These are phyloP conservation scores for Crotalus horridus DNA, from an alignment of 2,113 vertebrate genomes.

Conservation along the genomic window DNA sequence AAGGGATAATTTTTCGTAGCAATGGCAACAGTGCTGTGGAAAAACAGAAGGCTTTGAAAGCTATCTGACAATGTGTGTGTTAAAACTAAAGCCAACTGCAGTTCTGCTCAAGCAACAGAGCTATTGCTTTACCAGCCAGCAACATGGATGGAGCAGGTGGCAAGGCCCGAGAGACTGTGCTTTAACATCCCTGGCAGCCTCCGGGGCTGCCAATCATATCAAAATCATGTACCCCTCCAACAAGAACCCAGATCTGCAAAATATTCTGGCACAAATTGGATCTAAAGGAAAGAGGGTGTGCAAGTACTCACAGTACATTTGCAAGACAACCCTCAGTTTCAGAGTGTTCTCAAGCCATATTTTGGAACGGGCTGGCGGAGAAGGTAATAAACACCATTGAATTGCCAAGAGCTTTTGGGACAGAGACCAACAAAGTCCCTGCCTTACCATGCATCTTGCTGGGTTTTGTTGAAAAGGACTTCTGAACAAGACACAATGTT, in stretches of 20 bases:
- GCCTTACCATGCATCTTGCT: neutral
- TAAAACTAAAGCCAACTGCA: neutral
- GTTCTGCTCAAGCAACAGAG: neutral
- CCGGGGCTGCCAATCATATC: neutral
- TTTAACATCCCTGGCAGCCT: neutral
- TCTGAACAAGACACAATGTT: neutral
- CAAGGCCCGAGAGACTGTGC: neutral
- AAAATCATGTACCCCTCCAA: neutral
- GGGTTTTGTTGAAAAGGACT: neutral
- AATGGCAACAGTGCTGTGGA: neutral
- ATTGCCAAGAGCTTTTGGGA: neutral
- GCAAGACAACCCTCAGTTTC: constrained; percentile 15
- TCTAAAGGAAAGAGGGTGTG: neutral
- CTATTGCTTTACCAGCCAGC: neutral
- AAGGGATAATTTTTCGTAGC: neutral
- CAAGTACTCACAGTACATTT: constrained; percentile 21
- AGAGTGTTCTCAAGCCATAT: constrained; percentile 48
- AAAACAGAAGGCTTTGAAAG: neutral
- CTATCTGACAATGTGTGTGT: neutral
- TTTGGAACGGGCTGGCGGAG: neutral
- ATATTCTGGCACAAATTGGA: neutral
- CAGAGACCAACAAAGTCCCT: neutral
- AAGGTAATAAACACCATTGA: neutral
- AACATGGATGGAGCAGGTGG: neutral
- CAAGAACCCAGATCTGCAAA: neutral